Conservation (phyloP, 2,113 vertebrate species). For the Thalassoma bifasciatum region DNA sequence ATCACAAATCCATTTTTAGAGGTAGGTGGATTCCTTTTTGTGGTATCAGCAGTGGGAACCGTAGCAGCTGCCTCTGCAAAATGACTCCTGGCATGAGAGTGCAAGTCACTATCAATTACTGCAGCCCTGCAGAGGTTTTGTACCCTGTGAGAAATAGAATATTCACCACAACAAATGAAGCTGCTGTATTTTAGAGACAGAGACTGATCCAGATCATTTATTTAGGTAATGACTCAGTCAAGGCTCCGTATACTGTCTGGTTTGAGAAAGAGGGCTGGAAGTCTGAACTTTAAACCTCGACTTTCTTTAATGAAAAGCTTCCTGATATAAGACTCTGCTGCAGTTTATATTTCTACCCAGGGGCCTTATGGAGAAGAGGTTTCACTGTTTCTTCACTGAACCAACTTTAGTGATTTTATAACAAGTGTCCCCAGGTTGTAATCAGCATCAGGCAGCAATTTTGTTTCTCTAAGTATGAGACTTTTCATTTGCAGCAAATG, state of each 20-base stretch:
- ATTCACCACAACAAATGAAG: neutral
- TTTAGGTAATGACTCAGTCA: neutral
- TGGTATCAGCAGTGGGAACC: neutral
- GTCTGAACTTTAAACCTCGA: conserved; percentile 1
- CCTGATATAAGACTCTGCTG: conserved; percentile 1
- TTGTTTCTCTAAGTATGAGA: neutral
- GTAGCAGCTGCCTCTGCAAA: neutral
- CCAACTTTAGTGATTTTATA: neutral
- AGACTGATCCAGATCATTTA: neutral
- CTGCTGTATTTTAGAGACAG: neutral
- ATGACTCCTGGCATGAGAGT: neutral
- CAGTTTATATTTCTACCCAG: neutral
- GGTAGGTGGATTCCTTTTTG: neutral
- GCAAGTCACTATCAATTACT: neutral
- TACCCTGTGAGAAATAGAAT: neutral
- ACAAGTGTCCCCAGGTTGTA: neutral
- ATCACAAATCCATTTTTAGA: conserved; percentile 28
- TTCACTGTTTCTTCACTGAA: conserved; percentile 1
- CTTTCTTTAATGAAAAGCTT: conserved; percentile 1
- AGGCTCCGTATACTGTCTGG: neutral
- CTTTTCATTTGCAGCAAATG: neutral
- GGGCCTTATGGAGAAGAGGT: conserved; percentile 4
- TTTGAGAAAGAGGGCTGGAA: neutral
- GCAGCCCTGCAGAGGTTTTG: neutral
- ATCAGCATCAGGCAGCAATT: conserved; percentile 9